phyloP scores from a whole-genome alignment of 2,888 invertebrate genomes.

The Yponomeuta sedellus region DNA sequence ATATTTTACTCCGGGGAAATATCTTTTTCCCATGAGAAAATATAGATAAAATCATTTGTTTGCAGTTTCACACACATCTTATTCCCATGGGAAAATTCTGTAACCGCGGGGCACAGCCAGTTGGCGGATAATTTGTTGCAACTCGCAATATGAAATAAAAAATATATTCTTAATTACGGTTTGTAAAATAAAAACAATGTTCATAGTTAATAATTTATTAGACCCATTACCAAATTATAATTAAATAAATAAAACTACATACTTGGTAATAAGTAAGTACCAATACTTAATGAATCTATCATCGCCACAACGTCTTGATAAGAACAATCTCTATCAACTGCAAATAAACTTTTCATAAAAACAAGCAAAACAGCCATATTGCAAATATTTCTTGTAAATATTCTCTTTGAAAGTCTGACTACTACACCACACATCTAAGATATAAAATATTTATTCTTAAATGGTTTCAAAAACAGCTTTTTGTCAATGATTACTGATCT shows the following conservation, averaged over 20 bases:
- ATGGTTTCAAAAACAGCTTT: constrained; percentile 39
- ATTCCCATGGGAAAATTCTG: too few relatives aligned
- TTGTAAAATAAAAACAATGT: not conserved
- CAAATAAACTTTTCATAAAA: constrained; percentile 64
- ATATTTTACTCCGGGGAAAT: too few relatives aligned
- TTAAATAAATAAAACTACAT: constrained; percentile 75
- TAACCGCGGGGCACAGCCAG: too few relatives aligned
- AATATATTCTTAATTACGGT: not conserved
- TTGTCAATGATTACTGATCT: constrained; percentile 52
- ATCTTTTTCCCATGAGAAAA: too few relatives aligned
- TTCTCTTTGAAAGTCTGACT: constrained; percentile 41
- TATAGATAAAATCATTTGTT: too few relatives aligned
- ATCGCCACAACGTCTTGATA: constrained; percentile 47
- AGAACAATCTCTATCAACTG: constrained; percentile 53
- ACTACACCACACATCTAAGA: constrained; percentile 50
- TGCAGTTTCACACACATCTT: too few relatives aligned
- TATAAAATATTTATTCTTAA: constrained; percentile 26
- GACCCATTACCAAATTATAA: constrained; percentile 77
- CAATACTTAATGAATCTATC: constrained; percentile 53
- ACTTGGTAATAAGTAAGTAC: constrained; percentile 72
- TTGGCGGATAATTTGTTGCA: too few relatives aligned
- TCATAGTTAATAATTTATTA: constrained; percentile 68
- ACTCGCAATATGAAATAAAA: not conserved
- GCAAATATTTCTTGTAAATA: constrained; percentile 44
- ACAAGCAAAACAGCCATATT: constrained; percentile 69